phyloP scores from a whole-genome alignment of 2,888 invertebrate genomes.

The Volucella bombylans region DNA sequence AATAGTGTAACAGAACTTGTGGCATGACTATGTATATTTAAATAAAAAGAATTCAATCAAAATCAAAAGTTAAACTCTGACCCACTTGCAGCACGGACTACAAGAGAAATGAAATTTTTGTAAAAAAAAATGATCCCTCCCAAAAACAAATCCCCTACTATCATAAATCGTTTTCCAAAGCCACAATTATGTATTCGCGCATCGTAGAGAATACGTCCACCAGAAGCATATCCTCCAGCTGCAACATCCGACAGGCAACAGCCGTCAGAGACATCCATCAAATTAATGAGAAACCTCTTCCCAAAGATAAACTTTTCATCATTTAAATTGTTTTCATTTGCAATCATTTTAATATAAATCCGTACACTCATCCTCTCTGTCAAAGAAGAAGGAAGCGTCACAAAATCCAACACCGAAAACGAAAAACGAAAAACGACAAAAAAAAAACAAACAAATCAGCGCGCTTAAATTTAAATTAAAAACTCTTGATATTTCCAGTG shows the following conservation, averaged over 20 bases:
- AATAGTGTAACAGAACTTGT: too few species aligned
- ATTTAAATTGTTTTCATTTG: slow-evolving; percentile 47
- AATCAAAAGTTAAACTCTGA: too few species aligned
- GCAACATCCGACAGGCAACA: neutral
- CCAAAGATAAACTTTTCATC: slow-evolving; percentile 28
- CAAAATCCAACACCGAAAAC: slow-evolving; percentile 8
- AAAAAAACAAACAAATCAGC: neutral
- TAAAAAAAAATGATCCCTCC: neutral
- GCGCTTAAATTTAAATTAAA: slow-evolving; percentile 48
- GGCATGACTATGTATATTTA: too few species aligned
- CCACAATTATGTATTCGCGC: neutral
- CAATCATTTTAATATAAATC: slow-evolving; percentile 49
- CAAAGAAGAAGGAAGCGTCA: slow-evolving; percentile 10
- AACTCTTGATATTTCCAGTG: slow-evolving; percentile 38
- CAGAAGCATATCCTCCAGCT: neutral
- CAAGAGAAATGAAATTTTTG: too few species aligned
- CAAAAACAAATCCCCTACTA: too few species aligned
- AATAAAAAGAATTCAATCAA: too few species aligned
- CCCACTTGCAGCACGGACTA: too few species aligned
- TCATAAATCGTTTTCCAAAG: neutral
- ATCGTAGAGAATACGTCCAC: too few species aligned
- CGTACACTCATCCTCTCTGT: slow-evolving; percentile 15
- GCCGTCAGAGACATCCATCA: neutral
- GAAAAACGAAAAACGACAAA: neutral
- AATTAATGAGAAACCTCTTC: slow-evolving; percentile 26